phyloP scores from a whole-genome alignment of 2,113 vertebrate genomes.

The Eulacestoma nigropectus region DNA sequence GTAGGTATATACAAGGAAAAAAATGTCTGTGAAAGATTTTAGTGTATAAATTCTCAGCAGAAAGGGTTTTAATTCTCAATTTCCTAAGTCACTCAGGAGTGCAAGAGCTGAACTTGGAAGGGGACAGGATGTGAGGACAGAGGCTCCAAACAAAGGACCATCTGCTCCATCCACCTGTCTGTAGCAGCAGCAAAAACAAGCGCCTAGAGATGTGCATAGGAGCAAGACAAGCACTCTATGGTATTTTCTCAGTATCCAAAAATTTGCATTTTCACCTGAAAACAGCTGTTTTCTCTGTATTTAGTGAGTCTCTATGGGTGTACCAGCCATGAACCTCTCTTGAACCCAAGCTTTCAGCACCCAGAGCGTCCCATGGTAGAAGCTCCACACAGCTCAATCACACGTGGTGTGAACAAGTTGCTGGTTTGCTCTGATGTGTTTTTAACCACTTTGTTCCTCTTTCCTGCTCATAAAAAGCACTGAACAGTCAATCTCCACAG shows the following conservation, averaged over 20 bases:
- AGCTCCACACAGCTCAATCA: background rate
- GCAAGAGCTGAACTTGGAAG: background rate
- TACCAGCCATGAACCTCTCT: background rate
- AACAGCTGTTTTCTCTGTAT: background rate
- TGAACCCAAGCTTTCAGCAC: background rate
- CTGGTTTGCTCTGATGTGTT: background rate
- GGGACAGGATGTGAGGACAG: background rate
- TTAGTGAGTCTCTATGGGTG: background rate
- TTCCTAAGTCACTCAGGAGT: background rate
- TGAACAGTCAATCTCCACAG: background rate
- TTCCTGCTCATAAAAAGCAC: background rate
- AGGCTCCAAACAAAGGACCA: background rate
- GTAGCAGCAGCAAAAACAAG: background rate
- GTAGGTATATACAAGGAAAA: background rate
- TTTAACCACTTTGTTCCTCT: background rate
- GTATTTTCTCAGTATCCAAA: background rate
- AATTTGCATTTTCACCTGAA: background rate
- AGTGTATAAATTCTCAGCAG: background rate
- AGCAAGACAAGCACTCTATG: background rate
- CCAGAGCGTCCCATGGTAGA: background rate
- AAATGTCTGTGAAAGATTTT: background rate
- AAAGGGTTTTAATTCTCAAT: background rate
- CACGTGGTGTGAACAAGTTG: background rate
- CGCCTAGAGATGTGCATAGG: background rate
- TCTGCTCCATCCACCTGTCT: background rate